Evolutionary conservation across 92 coral and sea anemone species (phyloP), one percentile per base, ranked within the genome.

Genomic region (Hydrozoanthus gracilis): DNA sequence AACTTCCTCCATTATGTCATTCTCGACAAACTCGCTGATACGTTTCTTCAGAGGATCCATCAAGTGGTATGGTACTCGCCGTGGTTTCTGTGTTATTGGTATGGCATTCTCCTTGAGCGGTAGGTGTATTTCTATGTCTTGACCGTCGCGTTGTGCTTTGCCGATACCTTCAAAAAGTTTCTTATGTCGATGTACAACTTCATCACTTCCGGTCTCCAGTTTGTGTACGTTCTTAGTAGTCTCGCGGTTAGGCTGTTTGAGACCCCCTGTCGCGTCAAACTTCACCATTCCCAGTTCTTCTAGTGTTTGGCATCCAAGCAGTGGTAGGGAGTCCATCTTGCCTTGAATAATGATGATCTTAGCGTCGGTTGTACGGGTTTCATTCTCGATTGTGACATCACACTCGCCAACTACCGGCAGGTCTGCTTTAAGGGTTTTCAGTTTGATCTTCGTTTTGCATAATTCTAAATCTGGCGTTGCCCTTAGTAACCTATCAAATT

Each of bases 61-160:
- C 35, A 27, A 27, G 17, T 83, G 93, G 64, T 92, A 83, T 66
- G 89, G 91, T 11, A 89, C 87, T 17, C 90, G 86, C 61, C 91
- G 35, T 3, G 88, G 93, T 83, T 90, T 87, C 86, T 90, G 90
- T 27, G 90, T 86, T 18, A 89, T 80, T 74, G 92, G 89, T n/a
- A 17, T 70, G 58, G 89, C 78, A 51, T 87, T 62, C 82, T 83
- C 88, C 68, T 91, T 91, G 82, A 88, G 78, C 2, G 89, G 87
- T 15, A 88, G 86, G 56, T 87, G 87, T 8, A 84, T 91, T 78
- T 91, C 88, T 27, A 91, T 91, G 39, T 88, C 88, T 79, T 86
- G 27, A 4, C 92, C 92, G 11, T 91, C 84, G 71, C 94, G 64
- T 75, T 16, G 75, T 51, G 89, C 90, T 77, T 84, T 85, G 77